A percentile compares a stretch with the other conserved stretches of the same genome.
Evolutionary conservation across 2,888 invertebrate genomes (phyloP).

Genomic region (Ferrisia virgata): DNA sequence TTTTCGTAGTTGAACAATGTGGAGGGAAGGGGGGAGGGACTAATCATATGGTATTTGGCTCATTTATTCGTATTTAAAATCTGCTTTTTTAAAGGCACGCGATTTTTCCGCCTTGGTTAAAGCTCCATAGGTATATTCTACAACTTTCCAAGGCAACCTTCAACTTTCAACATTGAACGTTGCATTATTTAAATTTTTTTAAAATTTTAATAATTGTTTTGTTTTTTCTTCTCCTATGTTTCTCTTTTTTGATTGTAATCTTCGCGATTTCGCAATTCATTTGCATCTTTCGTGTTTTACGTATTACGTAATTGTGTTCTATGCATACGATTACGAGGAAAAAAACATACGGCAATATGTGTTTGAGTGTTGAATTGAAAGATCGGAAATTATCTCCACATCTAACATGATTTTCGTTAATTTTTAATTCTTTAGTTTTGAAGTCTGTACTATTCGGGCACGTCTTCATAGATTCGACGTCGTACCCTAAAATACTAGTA

Average conservation of each 20-base stretch:
- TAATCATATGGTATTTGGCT: constrained; percentile 22
- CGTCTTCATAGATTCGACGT: too few species aligned
- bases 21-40: too few species aligned
- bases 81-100: constrained; percentile 15
- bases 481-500: too few species aligned
- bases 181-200: constrained; percentile 18
- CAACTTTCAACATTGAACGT: constrained; percentile 16
- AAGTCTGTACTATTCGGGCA: too few species aligned
- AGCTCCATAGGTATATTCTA: not conserved
- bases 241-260: not conserved
- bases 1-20: not conserved
- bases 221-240: not conserved
- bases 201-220: constrained; percentile 13
- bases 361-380: not conserved
- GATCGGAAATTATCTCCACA: not conserved
- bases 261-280: not conserved
- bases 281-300: not conserved
- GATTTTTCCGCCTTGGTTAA: not conserved
- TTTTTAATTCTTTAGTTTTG: too few species aligned
- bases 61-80: constrained; percentile 26
- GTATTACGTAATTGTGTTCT: not conserved
- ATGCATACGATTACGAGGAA: not conserved
- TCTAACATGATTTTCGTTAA: not conserved
- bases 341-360: not conserved
- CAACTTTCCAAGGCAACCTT: not conserved